phyloP scores from a whole-genome alignment of 2,888 invertebrate species.

The Sicus ferrugineus region DNA sequence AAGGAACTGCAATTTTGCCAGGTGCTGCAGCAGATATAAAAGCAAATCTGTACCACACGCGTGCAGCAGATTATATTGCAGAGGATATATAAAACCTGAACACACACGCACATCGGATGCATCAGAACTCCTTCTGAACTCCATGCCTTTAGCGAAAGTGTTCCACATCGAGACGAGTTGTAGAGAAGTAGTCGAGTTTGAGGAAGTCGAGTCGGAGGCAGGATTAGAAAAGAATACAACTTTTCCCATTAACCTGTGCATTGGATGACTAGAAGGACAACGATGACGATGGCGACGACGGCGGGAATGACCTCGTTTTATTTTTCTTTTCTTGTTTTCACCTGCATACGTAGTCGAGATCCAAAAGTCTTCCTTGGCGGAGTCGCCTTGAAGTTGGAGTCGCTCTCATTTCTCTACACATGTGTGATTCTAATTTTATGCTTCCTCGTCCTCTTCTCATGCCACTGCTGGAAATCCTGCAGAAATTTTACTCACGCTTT shows the following conservation, averaged over 20 bases:
- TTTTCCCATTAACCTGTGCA: too few species aligned
- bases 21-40: neutral
- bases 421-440: conserved; percentile 10
- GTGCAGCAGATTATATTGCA: conserved; percentile 1
- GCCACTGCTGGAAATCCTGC: neutral
- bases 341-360: too few species aligned
- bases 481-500: neutral
- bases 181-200: too few species aligned
- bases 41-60: neutral
- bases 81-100: neutral
- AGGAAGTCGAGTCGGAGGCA: too few species aligned
- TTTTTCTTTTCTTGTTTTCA: too few species aligned
- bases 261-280: too few species aligned
- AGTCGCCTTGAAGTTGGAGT: neutral
- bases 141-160: too few species aligned
- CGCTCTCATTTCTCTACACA: neutral
- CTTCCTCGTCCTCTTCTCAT: neutral
- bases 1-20: neutral
- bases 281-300: too few species aligned
- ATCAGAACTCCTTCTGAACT: too few species aligned
- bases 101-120: neutral
- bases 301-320: too few species aligned
- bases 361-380: neutral
- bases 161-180: too few species aligned
- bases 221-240: too few species aligned